Evolutionary conservation across 2,888 invertebrate genomes (phyloP), one percentile per base, ranked within the genome.

Genomic region (Cenopis cana): DNA sequence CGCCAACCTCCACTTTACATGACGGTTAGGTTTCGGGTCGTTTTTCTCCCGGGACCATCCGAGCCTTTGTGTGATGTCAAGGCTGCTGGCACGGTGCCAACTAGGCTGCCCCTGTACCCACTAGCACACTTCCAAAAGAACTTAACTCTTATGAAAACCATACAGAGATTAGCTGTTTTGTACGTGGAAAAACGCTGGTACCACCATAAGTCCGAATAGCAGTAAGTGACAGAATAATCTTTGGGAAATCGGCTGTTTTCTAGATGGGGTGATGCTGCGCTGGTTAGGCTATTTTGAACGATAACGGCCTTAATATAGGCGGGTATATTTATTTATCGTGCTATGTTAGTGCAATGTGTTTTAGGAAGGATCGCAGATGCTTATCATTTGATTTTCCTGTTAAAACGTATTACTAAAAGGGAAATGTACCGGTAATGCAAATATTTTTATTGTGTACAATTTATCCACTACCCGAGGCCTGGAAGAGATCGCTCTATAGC

Each of bases 41-140:
- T 66, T 59, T 38, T 38, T 56, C 69, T 64, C 64, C 29, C 3
- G 65, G 70, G 70, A 46, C 41, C 17, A 61, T 54, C 57, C 49
- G 52, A 65, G 62, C 56, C 57, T 64, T 36, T 46, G 56, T 24
- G 38, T 14, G 54, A 14, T 70, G 70, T 78, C 82, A 83, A 83
- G 82, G 82, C 76, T 78, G 74, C 61, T 79, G 82, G 82, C 82
- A 61, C 0, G 52, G 68, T 46, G 80, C 82, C 82, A 83, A 83
- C 80, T 82, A 69, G 82, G 82, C 77, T 78, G 75, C 70, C 38
- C 55, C 24, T 55, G n/a, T 46, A 46, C n/a, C 46, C 6, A 8
- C 11, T 17, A 11, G 10, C 46, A 5, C 29, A 2, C 10, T n/a
- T 11, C 20, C 46, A 17, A 60, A 60, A 6, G 17, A 24, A 5